These are phyloP conservation scores for Gephyroberyx darwinii DNA, from an alignment of 2,797 vertebrate species.

Conservation along the genomic window DNA sequence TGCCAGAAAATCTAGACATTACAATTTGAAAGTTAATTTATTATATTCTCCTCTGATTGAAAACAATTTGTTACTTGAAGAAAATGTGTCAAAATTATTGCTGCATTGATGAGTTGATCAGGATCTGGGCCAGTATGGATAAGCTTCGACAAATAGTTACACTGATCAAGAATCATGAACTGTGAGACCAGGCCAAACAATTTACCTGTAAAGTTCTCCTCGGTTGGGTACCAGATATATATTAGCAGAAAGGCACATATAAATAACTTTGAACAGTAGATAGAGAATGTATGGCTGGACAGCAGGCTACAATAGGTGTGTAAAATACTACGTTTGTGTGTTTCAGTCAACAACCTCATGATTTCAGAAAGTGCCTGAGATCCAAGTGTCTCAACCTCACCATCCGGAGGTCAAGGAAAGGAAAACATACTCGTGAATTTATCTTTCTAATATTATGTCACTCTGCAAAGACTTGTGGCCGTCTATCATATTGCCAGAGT, in stretches of 20 bases:
- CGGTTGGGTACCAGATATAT: too few species aligned
- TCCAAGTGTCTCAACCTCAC: constrained; percentile 61
- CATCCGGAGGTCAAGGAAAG: constrained; percentile 29
- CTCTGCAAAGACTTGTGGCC: neutral
- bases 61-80: constrained; percentile 5
- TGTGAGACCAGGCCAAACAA: neutral
- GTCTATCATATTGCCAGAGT: constrained; percentile 8
- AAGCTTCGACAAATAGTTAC: neutral
- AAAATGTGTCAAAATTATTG: constrained; percentile 6
- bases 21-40: constrained; percentile 7
- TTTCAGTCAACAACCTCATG: constrained; percentile 50
- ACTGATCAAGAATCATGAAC: neutral
- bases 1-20: constrained; percentile 1
- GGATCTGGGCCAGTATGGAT: constrained; percentile 18
- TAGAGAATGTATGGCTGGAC: constrained; percentile 40
- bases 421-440: constrained; percentile 19
- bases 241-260: constrained; percentile 5
- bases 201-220: neutral
- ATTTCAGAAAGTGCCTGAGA: constrained; percentile 82
- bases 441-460: constrained; percentile 13
- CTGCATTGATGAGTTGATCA: constrained; percentile 5
- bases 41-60: constrained; percentile 2
- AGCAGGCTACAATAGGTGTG: constrained; percentile 32
- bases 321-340: constrained; percentile 43
- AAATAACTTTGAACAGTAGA: constrained; percentile 29